Conservation (phyloP, 2,113 vertebrate species). For the Montifringilla adamsi region DNA sequence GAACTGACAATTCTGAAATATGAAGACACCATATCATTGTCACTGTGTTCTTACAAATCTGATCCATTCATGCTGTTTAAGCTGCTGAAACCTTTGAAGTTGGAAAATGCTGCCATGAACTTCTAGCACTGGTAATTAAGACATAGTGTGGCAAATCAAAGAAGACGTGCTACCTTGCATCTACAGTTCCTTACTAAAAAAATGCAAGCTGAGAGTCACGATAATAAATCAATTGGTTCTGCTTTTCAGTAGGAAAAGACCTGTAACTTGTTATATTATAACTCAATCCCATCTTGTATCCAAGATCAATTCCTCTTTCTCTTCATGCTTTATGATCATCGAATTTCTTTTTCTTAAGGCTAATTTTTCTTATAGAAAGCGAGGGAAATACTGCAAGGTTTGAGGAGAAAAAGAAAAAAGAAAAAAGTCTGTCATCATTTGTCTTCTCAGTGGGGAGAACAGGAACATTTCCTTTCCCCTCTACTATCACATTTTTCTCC, state of each 20-base stretch:
- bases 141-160: slow-evolving; percentile 75
- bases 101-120: slow-evolving; percentile 58
- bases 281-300: slow-evolving; percentile 69
- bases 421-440: not conserved
- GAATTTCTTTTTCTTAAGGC: slow-evolving; percentile 56
- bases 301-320: slow-evolving; percentile 68
- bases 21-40: slow-evolving; percentile 61
- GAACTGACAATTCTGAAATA: slow-evolving; percentile 60
- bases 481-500: slow-evolving; percentile 38
- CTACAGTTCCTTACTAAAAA: slow-evolving; percentile 47
- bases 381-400: not conserved
- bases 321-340: slow-evolving; percentile 60
- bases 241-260: slow-evolving; percentile 66
- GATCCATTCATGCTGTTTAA: slow-evolving; percentile 47
- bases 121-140: slow-evolving; percentile 79
- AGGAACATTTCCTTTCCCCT: not conserved
- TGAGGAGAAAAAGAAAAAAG: not conserved
- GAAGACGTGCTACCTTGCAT: slow-evolving; percentile 60
- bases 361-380: slow-evolving; percentile 58
- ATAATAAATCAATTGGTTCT: slow-evolving; percentile 78
- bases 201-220: slow-evolving; percentile 38
- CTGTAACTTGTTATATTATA: slow-evolving; percentile 67
- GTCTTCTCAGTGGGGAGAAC: slow-evolving; percentile 23
- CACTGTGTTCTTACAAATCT: slow-evolving; percentile 52
- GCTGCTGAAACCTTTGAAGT: slow-evolving; percentile 71